Evolutionary conservation across 2,888 invertebrate genomes (phyloP), one percentile per base, ranked within the genome.

Genomic region (Tetheella fluctuosa): DNA sequence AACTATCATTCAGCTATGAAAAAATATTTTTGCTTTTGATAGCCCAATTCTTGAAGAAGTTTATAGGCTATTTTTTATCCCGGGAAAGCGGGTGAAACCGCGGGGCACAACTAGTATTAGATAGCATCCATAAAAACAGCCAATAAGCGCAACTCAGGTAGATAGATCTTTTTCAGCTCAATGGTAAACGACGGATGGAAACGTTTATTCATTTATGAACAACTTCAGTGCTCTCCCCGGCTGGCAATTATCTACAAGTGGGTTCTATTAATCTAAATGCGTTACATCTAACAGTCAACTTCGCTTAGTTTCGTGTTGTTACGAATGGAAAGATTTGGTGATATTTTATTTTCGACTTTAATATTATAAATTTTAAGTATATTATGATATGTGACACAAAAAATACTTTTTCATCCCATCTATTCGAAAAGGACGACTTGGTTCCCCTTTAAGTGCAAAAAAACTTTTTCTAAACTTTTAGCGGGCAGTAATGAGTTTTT

Each of bases 191-290:
- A 48, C 48, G 48, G 48, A 48, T 48, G 10, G 48, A 48, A 48
- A 20, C 48, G 48, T 20, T 48, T 48, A 48, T 23, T 57, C 17
- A 25, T 52, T 52, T 54, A 28, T 1, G 13, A 56, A 20, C 23
- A 28, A 20, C 8, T 48, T 48, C 15, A 48, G 17, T 10, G 48
- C 48, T 48, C 17, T 28, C 20, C 25, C 23, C 39, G 57, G 12
- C 48, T n/a, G 8, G n/a, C 48, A 48, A 48, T 48, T 48, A 48
- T n/a, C 10, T 10, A 48, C 48, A 48, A 48, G 20, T 48, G n/a
- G 48, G 1, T 48, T 20, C 20, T 7, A 20, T 48, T 48, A 48
- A 48, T 48, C 48, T 6, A 48, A 48, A 48, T 48, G n/a, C 17
- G 20, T 48, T 20, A 48, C 48, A 48, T 48, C 8, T n/a, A 48